Percentiles rank a stretch among this genome's conserved stretches.
Evolutionary conservation across 2,113 vertebrate genomes (phyloP).

Genomic region (Gavialis gangeticus): DNA sequence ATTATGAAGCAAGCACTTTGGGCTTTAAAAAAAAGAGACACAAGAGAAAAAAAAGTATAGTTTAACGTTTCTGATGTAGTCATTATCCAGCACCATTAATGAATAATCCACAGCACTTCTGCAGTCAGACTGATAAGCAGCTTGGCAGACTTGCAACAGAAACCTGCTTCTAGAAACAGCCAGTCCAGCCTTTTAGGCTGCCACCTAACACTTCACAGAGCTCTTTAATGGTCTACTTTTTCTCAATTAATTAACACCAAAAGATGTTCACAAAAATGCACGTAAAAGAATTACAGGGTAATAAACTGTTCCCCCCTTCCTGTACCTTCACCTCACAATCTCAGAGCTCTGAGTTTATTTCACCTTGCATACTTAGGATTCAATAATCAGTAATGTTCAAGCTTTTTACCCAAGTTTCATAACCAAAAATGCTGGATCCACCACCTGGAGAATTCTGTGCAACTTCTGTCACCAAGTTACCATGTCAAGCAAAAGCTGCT

Average conservation of each 20-base stretch:
- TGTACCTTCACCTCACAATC: background rate
- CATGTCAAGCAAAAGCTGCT: background rate
- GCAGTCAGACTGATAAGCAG: background rate
- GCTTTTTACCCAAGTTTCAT: accelerated
- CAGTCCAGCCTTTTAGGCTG: background rate
- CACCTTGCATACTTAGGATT: background rate
- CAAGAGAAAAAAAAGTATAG: background rate
- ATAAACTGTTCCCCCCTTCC: background rate
- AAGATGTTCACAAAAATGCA: background rate
- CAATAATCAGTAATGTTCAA: background rate
- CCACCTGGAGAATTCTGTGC: background rate
- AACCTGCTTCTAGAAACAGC: background rate
- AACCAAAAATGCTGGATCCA: background rate
- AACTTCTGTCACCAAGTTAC: background rate
- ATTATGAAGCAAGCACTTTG: background rate
- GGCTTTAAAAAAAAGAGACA: background rate
- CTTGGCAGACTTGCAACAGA: background rate
- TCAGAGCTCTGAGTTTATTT: background rate
- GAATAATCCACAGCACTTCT: background rate
- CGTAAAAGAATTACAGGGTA: background rate
- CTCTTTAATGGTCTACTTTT: background rate
- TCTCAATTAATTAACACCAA: background rate
- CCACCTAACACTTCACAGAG: background rate
- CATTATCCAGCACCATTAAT: background rate
- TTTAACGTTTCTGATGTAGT: background rate